Percentiles rank a stretch among this genome's conserved stretches.
These are phyloP conservation scores for Mesocricetus auratus DNA, from an alignment of 2,113 vertebrate species.

Conservation along the genomic window DNA sequence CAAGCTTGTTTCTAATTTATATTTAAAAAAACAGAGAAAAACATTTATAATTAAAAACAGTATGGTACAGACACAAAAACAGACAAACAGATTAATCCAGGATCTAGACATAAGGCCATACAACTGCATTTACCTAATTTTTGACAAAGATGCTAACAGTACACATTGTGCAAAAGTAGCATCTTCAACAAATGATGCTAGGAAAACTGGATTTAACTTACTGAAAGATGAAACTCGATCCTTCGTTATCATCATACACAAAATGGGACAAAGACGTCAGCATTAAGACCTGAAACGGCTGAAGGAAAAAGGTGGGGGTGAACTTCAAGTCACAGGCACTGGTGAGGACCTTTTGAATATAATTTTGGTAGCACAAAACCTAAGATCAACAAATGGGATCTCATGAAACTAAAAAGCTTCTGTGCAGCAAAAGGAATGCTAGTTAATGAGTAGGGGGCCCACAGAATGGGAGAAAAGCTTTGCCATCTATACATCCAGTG, in stretches of 20 bases:
- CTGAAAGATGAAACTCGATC: neutral
- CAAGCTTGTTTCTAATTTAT: too few relatives aligned
- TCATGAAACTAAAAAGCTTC: neutral
- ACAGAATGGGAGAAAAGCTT: neutral
- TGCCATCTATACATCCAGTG: too few relatives aligned
- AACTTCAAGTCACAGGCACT: neutral
- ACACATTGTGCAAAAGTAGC: neutral
- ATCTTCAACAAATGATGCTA: neutral
- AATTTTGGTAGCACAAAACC: neutral
- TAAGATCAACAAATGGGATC: neutral
- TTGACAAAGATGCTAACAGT: neutral
- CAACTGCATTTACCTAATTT: neutral
- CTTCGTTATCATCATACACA: neutral
- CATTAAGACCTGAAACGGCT: neutral
- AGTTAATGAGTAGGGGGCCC: neutral
- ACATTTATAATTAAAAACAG: neutral
- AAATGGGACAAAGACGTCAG: neutral
- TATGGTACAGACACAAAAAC: neutral
- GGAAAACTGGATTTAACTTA: neutral
- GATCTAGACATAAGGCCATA: neutral
- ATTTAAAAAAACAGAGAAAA: too few relatives aligned
- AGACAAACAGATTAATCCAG: neutral
- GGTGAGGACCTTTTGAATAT: neutral
- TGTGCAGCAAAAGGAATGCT: neutral
- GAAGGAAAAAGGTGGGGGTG: neutral